A percentile compares a stretch with the other conserved stretches of the same genome.
Evolutionary conservation across 2,888 invertebrate genomes (phyloP).

Genomic region (Myopa testacea): DNA sequence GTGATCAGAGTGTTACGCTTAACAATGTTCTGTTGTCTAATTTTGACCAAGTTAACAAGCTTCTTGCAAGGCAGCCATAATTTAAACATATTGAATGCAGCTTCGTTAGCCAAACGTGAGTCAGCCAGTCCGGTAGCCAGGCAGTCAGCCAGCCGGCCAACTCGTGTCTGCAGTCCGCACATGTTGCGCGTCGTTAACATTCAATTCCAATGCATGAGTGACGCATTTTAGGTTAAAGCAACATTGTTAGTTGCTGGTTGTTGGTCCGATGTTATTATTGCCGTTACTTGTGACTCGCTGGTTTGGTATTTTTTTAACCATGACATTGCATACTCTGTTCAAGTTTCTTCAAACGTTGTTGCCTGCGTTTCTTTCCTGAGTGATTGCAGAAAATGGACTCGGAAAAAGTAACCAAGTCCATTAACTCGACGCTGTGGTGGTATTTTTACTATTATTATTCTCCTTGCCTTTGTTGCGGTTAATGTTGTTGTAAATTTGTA

Average conservation of each 20-base stretch:
- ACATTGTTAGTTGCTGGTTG: neutral
- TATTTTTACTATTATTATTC: neutral
- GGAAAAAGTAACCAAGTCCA: neutral
- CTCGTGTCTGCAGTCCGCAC: too few relatives aligned
- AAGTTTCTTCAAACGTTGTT: neutral
- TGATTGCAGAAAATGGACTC: neutral
- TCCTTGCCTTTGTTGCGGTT: neutral
- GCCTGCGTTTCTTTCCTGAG: neutral
- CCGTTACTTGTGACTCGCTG: neutral
- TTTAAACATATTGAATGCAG: neutral
- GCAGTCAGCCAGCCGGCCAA: neutral
- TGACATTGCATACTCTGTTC: conserved; percentile 15
- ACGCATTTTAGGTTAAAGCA: neutral
- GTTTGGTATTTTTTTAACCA: neutral
- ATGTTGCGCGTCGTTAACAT: neutral
- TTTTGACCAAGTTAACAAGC: conserved; percentile 4
- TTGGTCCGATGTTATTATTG: neutral
- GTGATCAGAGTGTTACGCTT: neutral
- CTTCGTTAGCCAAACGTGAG: too few relatives aligned
- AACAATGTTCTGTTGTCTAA: conserved; percentile 8
- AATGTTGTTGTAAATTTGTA: neutral
- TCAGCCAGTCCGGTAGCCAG: neutral
- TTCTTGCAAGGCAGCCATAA: conserved; percentile 9
- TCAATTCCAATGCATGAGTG: conserved; percentile 8
- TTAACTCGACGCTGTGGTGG: neutral